A percentile compares a stretch with the other conserved stretches of the same genome.
phyloP scores from a whole-genome alignment of 2,113 vertebrate species.

The Empidonax traillii region DNA sequence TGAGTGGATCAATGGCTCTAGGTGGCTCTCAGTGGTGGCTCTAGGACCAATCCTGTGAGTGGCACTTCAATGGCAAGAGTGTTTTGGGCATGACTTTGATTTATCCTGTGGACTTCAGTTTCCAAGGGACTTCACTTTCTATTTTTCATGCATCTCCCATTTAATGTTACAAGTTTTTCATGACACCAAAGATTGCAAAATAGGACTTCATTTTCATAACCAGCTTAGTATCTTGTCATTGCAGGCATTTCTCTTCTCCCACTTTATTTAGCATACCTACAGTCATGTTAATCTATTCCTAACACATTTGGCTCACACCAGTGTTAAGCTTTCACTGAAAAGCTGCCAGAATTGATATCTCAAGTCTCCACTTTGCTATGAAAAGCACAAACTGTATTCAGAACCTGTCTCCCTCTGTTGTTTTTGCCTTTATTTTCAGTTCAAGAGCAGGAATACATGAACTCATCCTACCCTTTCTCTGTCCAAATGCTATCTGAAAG shows the following conservation, averaged over 20 bases:
- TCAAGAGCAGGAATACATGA: not conserved
- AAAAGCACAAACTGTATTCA: not conserved
- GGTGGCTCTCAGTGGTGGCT: no score
- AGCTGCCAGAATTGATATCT: not conserved
- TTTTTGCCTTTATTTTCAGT: not conserved
- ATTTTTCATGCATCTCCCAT: not conserved
- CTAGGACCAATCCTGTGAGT: not conserved
- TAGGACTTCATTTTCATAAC: not conserved
- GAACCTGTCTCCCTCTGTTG: not conserved
- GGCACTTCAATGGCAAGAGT: not conserved
- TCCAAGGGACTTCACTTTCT: not conserved
- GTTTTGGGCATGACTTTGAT: not conserved
- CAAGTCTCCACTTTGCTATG: not conserved
- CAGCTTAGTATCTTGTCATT: not conserved
- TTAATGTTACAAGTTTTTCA: not conserved
- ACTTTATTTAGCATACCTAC: not conserved
- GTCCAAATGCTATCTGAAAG: not conserved
- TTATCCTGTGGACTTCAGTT: not conserved
- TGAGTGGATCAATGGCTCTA: no score
- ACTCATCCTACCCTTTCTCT: not conserved
- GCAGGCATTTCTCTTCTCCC: not conserved
- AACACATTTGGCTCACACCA: not conserved
- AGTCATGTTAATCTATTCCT: not conserved
- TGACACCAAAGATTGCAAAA: not conserved
- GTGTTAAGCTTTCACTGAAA: not conserved